Conservation (phyloP, 2,888 invertebrate species). For the Bellardia pandia region DNA sequence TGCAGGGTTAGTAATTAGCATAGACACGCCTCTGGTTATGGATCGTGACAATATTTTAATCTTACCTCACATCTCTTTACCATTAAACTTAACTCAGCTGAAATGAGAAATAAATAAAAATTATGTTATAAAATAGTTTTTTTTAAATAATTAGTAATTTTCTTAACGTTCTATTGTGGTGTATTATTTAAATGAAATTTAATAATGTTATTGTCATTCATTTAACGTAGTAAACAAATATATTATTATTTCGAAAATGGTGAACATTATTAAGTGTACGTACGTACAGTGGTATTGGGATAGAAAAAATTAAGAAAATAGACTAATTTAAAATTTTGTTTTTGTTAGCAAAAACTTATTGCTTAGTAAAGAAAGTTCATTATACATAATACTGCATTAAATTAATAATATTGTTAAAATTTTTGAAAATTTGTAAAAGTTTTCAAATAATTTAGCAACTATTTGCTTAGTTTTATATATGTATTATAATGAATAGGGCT, state of each 20-base stretch:
- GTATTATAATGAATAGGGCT: too few relatives aligned
- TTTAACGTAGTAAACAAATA: background rate
- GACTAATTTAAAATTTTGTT: background rate
- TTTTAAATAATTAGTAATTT: constrained; percentile 35
- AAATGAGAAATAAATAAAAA: constrained; percentile 15
- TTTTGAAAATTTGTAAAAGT: too few relatives aligned
- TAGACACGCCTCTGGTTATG: constrained; percentile 46
- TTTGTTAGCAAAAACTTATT: too few relatives aligned
- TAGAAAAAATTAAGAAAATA: background rate
- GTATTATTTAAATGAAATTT: constrained; percentile 27
- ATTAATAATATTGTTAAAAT: too few relatives aligned
- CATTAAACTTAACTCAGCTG: background rate
- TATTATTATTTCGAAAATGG: background rate
- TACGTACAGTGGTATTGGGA: background rate
- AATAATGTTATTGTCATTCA: constrained; percentile 3
- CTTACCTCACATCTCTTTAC: constrained; percentile 44
- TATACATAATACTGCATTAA: too few relatives aligned
- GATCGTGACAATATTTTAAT: constrained; percentile 72
- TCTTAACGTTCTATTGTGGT: constrained; percentile 39
- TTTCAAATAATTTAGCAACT: too few relatives aligned
- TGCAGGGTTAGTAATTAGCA: constrained; percentile 28
- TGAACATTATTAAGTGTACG: background rate
- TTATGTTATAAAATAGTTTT: constrained; percentile 19
- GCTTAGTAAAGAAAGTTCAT: too few relatives aligned
- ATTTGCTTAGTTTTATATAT: too few relatives aligned